These are phyloP conservation scores for Neoniphon sammara DNA, from an alignment of 2,797 vertebrate genomes.

Conservation along the genomic window DNA sequence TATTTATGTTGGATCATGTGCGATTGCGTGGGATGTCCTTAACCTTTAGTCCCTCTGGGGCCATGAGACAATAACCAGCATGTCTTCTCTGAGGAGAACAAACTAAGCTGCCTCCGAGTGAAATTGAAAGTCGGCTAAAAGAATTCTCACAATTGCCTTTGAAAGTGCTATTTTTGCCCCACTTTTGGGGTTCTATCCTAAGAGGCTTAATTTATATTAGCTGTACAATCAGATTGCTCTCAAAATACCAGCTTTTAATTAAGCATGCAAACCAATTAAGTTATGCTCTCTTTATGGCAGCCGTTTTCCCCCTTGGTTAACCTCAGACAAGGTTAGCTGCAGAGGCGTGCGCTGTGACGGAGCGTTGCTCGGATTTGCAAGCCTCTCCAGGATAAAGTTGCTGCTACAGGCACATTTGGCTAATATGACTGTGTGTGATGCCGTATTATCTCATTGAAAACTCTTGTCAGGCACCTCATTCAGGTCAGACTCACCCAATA, in stretches of 20 bases:
- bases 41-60: constrained; percentile 34
- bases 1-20: constrained; percentile 15
- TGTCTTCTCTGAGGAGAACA: constrained; percentile 47
- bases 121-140: constrained; percentile 53
- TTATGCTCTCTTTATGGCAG: constrained; percentile 41
- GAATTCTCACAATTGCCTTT: constrained; percentile 59
- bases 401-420: neutral
- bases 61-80: constrained; percentile 58
- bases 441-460: constrained; percentile 16
- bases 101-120: constrained; percentile 57
- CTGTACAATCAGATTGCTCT: constrained; percentile 68
- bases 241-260: constrained; percentile 74
- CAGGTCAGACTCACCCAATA: no score
- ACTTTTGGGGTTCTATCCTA: constrained; percentile 68
- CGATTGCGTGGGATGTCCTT: constrained; percentile 17
- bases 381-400: constrained; percentile 13
- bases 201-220: constrained; percentile 75
- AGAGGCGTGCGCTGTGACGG: constrained; percentile 12
- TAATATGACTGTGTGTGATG: neutral
- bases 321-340: constrained; percentile 59
- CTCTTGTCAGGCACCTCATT: neutral
- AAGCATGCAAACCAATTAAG: constrained; percentile 71
- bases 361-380: constrained; percentile 20
- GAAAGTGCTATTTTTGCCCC: constrained; percentile 65
- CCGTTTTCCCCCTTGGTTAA: constrained; percentile 52